Conservation (phyloP, 2,113 vertebrate genomes). For the Muntiacus muntjak region DNA sequence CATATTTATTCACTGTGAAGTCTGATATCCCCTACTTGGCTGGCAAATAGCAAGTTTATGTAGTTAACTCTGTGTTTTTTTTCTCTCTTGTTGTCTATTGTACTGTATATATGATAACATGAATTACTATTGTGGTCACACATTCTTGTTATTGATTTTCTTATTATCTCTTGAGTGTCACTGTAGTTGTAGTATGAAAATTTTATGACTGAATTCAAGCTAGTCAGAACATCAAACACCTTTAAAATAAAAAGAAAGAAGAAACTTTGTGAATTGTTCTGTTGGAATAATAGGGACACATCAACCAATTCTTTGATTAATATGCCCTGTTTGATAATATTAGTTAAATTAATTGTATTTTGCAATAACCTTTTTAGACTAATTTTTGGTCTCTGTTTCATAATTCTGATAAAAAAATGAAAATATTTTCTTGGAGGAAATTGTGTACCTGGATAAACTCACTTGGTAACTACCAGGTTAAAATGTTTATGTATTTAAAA, state of each 20-base stretch:
- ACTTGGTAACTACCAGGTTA: background rate
- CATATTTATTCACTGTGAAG: background rate
- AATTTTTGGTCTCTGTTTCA: background rate
- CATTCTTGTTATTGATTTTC: background rate
- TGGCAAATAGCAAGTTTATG: background rate
- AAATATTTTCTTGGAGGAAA: background rate
- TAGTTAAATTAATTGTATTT: background rate
- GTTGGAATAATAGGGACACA: background rate
- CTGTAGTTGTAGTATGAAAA: background rate
- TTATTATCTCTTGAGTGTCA: background rate
- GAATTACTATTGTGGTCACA: background rate
- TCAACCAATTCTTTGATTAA: slow-evolving; percentile 6
- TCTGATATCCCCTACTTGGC: background rate
- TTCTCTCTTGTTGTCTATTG: background rate
- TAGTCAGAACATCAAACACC: background rate
- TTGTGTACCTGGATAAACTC: background rate
- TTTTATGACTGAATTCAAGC: background rate
- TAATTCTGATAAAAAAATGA: slow-evolving; percentile 28
- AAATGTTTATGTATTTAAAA: slow-evolving; percentile 9
- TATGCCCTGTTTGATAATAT: background rate
- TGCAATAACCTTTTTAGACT: background rate
- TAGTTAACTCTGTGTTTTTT: background rate
- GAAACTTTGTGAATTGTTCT: background rate
- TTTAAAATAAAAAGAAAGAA: background rate
- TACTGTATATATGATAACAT: background rate